Conservation (phyloP, 2,113 vertebrate species). For the Microcebus murinus region DNA sequence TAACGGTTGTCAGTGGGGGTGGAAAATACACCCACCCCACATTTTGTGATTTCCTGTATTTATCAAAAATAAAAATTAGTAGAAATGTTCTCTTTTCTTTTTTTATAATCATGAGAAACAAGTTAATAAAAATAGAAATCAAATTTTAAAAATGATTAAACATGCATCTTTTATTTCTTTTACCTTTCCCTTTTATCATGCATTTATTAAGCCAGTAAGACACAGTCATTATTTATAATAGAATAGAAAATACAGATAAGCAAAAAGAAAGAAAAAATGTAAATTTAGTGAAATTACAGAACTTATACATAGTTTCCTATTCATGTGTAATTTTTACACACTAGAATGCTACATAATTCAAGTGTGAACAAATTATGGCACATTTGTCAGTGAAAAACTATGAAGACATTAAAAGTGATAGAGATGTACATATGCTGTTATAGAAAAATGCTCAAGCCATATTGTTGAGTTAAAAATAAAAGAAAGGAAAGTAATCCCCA, state of each 20-base stretch:
- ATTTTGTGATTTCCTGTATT: not conserved
- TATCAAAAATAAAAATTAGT: not conserved
- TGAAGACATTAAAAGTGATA: not conserved
- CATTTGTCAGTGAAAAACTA: not conserved
- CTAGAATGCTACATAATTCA: not conserved
- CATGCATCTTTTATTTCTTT: not conserved
- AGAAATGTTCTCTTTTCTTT: slow-evolving; percentile 15
- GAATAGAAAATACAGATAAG: not conserved
- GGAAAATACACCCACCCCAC: not conserved
- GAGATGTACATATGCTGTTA: not conserved
- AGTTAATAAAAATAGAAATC: slow-evolving; percentile 36
- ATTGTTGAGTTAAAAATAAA: not conserved
- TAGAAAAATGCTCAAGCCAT: not conserved
- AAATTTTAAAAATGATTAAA: slow-evolving; percentile 27
- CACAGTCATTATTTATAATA: not conserved
- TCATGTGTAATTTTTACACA: not conserved
- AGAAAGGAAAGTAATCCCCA: not conserved
- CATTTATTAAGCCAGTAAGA: not conserved
- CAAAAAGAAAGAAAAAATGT: not conserved
- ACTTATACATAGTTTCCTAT: not conserved
- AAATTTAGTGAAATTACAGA: not conserved
- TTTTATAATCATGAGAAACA: not conserved
- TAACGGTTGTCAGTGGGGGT: not conserved
- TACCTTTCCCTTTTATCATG: not conserved
- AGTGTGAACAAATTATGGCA: not conserved